Evolutionary conservation across 2,113 vertebrate genomes (phyloP).

Genomic region (Aix galericulata): DNA sequence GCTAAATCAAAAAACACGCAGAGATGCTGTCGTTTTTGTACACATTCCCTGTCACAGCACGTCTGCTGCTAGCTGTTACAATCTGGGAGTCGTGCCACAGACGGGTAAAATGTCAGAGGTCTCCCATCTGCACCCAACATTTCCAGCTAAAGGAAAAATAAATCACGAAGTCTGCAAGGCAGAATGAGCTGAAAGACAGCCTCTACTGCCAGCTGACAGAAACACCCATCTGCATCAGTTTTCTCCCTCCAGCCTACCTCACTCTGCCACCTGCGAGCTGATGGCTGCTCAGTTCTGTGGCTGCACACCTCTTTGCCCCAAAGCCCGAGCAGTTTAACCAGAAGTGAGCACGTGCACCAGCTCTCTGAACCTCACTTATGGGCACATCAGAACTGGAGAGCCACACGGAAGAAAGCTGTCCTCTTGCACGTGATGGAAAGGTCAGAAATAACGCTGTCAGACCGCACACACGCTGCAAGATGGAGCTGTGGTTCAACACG

Average conservation of each 20-base stretch:
- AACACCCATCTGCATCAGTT: not conserved
- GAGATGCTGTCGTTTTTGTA: not conserved
- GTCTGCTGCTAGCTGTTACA: not conserved
- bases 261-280: not conserved
- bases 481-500: not conserved
- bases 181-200: not conserved
- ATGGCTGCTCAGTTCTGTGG: not conserved
- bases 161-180: not conserved
- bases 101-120: not conserved
- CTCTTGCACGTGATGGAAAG: not conserved
- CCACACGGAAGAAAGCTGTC: not conserved
- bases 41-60: rapidly evolving
- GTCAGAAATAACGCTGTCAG: rapidly evolving
- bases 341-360: rapidly evolving
- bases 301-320: rapidly evolving
- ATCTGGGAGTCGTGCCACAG: not conserved
- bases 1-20: not conserved
- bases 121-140: not conserved
- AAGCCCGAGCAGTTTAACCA: rapidly evolving
- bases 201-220: not conserved
- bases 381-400: not conserved
- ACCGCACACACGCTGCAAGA: rapidly evolving
- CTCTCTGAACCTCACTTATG: rapidly evolving
- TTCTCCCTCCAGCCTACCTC: not conserved
- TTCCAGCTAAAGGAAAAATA: not conserved